Conservation (phyloP, 53 echinoderm and acorn worm species). For the Pentamera pediparva region DNA sequence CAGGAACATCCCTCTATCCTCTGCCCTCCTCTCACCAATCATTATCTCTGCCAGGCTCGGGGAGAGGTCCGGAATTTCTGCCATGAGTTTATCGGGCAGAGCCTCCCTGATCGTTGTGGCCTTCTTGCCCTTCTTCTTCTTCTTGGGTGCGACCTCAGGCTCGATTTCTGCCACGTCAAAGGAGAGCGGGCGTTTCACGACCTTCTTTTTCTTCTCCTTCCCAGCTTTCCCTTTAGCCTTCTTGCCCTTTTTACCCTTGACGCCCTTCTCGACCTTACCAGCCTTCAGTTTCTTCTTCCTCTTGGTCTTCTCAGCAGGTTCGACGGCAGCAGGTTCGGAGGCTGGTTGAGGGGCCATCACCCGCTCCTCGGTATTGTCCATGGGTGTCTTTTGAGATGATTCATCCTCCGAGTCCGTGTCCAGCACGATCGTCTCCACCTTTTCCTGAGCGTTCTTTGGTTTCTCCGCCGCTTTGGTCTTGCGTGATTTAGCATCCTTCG, state of each 20-base stretch:
- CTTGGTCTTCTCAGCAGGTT: conserved; percentile 39
- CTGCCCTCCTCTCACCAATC: background rate
- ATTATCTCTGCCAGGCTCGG: conserved; percentile 8
- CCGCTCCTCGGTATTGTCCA: background rate
- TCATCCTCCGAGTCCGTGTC: conserved; percentile 15
- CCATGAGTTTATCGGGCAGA: background rate
- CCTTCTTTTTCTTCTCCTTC: conserved; percentile 42
- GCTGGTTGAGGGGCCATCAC: background rate
- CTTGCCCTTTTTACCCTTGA: conserved; percentile 25
- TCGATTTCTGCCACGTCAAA: conserved; percentile 46
- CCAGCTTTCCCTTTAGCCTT: conserved; percentile 18
- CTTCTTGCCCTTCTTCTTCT: conserved; percentile 23
- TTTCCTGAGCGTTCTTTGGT: background rate
- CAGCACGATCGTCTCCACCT: conserved; percentile 25
- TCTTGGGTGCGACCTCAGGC: background rate
- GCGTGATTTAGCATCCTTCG: conserved; percentile 38
- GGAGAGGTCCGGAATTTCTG: background rate
- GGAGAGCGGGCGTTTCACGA: conserved; percentile 40
- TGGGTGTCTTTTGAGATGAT: background rate
- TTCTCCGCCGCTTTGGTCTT: conserved; percentile 26
- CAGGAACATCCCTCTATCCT: background rate
- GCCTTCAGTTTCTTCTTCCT: conserved; percentile 42
- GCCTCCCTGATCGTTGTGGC: conserved; percentile 12
- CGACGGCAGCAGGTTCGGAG: background rate
- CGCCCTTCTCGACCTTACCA: conserved; percentile 18